Evolutionary conservation across 2,888 invertebrate species (phyloP), one percentile per base, ranked within the genome.

Genomic region (Brachycybe producta): DNA sequence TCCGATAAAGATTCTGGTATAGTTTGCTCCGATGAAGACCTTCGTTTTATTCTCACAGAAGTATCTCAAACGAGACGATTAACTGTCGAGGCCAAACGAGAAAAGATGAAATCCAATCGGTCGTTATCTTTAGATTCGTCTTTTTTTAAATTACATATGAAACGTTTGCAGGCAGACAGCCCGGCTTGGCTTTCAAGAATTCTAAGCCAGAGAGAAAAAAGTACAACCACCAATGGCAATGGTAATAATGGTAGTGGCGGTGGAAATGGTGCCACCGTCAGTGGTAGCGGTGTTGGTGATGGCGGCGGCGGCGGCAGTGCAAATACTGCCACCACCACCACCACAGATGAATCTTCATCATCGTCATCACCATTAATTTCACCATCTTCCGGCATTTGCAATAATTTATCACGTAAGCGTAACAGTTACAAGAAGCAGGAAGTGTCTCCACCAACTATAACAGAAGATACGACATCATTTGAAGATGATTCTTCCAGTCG

Each of bases 1-100:
- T 46, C 35, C 21, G 27, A 46, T n/a, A 30, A 27, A 4, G 54
- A 54, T 23, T 21, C 30, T 1, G 54, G 54, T 2, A 45, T 54
- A 26, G 52, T 54, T n/a, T 54, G 54, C 24, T 54, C 54, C 2
- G 53, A 54, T 27, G 48, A 52, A 23, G 54, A 54, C 40, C 27
- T 54, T 7, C 36, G 42, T 4, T 46, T 39, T 15, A 54, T 54
- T 30, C 39, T 54, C 11, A 44, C 46, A 7, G 49, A 48, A n/a
- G 43, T 30, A 11, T 23, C 21, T 3, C 40, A 35, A 11, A 13
- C 35, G 2, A 40, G 48, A 13, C 51, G 49, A 8, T 21, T 44
- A 24, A 52, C 44, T 24, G 48, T 44, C 15, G 53, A 54, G 19
- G 45, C 23, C 3, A 35, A 40, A 40, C 54, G 51, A 5, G 52